Percentiles rank a stretch among this genome's conserved stretches.
Evolutionary conservation across 2,888 invertebrate genomes (phyloP).

Genomic region (Lasioglossum calceatum): DNA sequence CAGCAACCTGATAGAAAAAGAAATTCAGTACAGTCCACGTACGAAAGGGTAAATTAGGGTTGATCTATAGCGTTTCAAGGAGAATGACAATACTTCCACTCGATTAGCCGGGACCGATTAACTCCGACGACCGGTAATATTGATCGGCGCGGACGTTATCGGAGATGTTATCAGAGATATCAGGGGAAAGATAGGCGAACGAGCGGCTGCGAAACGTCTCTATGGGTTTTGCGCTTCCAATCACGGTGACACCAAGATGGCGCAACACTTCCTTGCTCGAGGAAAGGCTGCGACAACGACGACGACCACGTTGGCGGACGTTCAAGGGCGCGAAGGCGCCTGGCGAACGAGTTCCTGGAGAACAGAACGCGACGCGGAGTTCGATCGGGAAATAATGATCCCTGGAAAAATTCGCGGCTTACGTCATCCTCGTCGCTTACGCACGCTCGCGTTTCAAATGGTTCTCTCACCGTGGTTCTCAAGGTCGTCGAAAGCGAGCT

Average conservation of each 20-base stretch:
- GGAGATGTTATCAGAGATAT: neutral
- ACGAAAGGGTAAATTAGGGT: neutral
- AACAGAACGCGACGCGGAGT: neutral
- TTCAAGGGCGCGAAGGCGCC: slow-evolving; percentile 61
- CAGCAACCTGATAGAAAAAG: neutral
- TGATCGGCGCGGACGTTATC: neutral
- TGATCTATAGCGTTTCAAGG: neutral
- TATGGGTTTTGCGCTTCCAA: slow-evolving; percentile 12
- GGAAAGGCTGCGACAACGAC: slow-evolving; percentile 30
- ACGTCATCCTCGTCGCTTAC: neutral
- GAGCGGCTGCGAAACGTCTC: slow-evolving; percentile 24
- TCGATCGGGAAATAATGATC: neutral
- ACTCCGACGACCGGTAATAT: neutral
- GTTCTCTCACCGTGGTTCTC: slow-evolving; percentile 7
- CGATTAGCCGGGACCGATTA: slow-evolving; percentile 4
- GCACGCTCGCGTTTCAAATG: slow-evolving; percentile 14
- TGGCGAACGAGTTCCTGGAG: slow-evolving; percentile 31
- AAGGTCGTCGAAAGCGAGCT: slow-evolving; percentile 52
- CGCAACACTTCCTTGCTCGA: slow-evolving; percentile 40
- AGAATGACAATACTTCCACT: slow-evolving; percentile 4
- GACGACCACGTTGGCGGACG: slow-evolving; percentile 51
- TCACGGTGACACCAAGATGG: slow-evolving; percentile 50
- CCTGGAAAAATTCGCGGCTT: neutral
- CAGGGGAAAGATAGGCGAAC: neutral
- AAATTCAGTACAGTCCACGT: neutral